Base-by-base conservation (phyloP, 2,797 vertebrate species). In the Siniperca scherzeri region DNA sequence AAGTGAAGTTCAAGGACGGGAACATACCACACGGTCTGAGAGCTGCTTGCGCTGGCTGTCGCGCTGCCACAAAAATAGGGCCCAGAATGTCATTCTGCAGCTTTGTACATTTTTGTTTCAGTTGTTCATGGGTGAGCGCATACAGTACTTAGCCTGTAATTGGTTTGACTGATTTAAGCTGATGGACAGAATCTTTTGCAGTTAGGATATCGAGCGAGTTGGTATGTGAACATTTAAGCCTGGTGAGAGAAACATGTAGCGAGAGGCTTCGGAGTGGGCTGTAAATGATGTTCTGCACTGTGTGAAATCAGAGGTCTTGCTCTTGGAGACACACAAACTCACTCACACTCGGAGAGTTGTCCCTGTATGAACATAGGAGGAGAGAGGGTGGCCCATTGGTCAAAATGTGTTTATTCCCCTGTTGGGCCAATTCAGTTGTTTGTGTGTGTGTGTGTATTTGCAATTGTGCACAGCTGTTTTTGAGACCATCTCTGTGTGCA, bases 241-340 rank as follows among this genome's bases (percentile, higher is more conserved):
- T 56, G 66, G 42, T 27, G 78, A 83, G 48, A 62, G 77, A 62
- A 33, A 53, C 11, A 25, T 75, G 81, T 66, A 1, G 77, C 52
- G 40, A 9, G 12, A 68, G 71, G 79, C 65, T 85, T 78, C 83
- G 9, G 52, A 85, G 61, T 66, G 55, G 64, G 65, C 79, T 50
- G 68, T 78, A 78, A 92, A 88, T 87, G 50, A 88, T 91, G 89
- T 70, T 84, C 25, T 60, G 84, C 83, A 87, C 90, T 89, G 74
- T 88, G 91, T 89, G 88, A 93, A 92, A 92, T 92, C 80, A 85
- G 68, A 70, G 36, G 53, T 66, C 80, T 77, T 69, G 56, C 69
- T 69, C 33, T n/a, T 40, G 7, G 48, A 83, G 10, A 77, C 66
- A 56, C 14, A 17, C 27, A 52, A 38, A 56, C 40, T 30, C 70